A percentile compares a stretch with the other conserved stretches of the same genome.
Conservation (phyloP, 2,113 vertebrate species). For the Tor tambroides region DNA sequence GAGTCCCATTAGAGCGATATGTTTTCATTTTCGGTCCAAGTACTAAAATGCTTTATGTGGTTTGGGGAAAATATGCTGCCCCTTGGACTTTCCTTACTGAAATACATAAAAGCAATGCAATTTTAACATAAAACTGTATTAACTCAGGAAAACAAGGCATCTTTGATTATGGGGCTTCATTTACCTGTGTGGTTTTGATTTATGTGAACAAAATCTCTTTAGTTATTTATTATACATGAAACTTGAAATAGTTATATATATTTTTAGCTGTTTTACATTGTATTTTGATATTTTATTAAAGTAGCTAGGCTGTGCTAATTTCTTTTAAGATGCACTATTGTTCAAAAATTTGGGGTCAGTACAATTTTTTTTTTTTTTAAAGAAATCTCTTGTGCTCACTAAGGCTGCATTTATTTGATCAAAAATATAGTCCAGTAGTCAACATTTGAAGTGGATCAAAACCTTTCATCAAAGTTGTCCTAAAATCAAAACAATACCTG, state of each 20-base stretch:
- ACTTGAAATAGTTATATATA: background rate
- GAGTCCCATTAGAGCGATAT: constrained; percentile 29
- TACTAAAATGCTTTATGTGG: background rate
- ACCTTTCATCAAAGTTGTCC: too few relatives aligned
- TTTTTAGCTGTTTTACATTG: background rate
- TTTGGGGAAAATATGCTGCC: constrained; percentile 36
- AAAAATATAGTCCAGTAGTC: background rate
- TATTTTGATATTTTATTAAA: background rate
- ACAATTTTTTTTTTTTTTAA: background rate
- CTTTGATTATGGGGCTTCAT: constrained; percentile 44
- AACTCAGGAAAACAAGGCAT: background rate
- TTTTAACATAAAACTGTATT: background rate
- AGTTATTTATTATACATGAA: background rate
- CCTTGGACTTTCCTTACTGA: constrained; percentile 10
- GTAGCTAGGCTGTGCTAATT: background rate
- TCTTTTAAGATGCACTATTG: background rate
- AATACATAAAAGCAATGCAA: background rate
- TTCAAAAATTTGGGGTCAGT: background rate
- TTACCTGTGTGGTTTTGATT: constrained; percentile 14
- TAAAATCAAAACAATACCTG: too few relatives aligned
- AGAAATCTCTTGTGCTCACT: background rate
- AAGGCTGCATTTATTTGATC: background rate
- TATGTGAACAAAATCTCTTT: background rate
- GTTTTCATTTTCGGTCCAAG: constrained; percentile 40
- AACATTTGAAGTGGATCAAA: too few relatives aligned